These are phyloP conservation scores for Echeneis naucrates DNA, from an alignment of 2,797 vertebrate species.

Conservation along the genomic window DNA sequence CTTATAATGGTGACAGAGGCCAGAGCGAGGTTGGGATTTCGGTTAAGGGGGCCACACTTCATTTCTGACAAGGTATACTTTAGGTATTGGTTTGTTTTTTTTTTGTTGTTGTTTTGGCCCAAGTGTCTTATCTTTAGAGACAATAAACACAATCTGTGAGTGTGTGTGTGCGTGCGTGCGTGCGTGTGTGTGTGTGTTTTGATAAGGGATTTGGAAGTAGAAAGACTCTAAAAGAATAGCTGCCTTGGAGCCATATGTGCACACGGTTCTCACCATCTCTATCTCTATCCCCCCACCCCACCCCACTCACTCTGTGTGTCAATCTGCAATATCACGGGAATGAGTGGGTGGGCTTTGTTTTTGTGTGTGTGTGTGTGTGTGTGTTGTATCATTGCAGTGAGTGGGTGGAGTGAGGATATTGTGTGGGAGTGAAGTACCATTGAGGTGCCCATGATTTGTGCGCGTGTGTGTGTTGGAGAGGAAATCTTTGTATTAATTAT, in stretches of 20 bases:
- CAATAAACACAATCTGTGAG: slow-evolving; percentile 3
- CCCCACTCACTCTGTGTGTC: slow-evolving; percentile 62
- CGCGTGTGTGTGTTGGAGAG: slow-evolving; percentile 39
- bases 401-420: slow-evolving; percentile 78
- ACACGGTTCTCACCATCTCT: slow-evolving; percentile 46
- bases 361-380: slow-evolving; percentile 47
- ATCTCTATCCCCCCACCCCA: slow-evolving; percentile 55
- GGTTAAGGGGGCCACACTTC: slow-evolving; percentile 15
- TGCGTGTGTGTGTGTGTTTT: slow-evolving; percentile 41
- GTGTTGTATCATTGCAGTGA: slow-evolving; percentile 65
- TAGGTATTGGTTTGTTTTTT: no score
- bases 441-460: slow-evolving; percentile 67
- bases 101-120: slow-evolving; percentile 54
- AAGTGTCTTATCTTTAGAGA: slow-evolving; percentile 33
- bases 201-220: slow-evolving; percentile 58
- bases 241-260: slow-evolving; percentile 72
- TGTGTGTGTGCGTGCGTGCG: slow-evolving; percentile 38
- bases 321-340: slow-evolving; percentile 70
- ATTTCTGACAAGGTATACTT: slow-evolving; percentile 9
- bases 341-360: slow-evolving; percentile 67
- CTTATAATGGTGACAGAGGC: background rate
- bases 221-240: slow-evolving; percentile 65
- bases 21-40: background rate
- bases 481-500: slow-evolving; percentile 61
- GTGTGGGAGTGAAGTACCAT: slow-evolving; percentile 79